Conservation (phyloP, 1,140 invertebrate genomes). For the Anagrus nilaparvatae region DNA sequence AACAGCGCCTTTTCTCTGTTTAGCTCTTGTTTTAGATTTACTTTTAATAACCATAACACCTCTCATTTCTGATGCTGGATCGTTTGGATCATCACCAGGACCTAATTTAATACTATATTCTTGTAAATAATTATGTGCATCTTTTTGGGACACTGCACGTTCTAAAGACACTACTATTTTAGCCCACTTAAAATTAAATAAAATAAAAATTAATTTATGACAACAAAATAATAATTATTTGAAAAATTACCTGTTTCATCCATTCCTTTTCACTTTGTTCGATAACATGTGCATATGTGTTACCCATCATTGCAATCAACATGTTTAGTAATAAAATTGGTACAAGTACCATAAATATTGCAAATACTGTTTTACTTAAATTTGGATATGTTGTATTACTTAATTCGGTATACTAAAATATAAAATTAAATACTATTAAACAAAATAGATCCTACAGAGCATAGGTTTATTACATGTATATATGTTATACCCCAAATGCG, state of each 20-base stretch:
- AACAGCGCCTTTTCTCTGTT: conserved; percentile 92
- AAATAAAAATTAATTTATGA: conserved; percentile 13
- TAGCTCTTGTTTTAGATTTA: conserved; percentile 90
- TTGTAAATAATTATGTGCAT: conserved; percentile 82
- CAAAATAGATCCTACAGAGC: too few species aligned
- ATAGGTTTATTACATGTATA: too few species aligned
- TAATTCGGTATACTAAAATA: conserved; percentile 80
- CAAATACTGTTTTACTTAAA: conserved; percentile 88
- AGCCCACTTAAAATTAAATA: conserved; percentile 79
- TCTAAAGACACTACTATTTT: conserved; percentile 96
- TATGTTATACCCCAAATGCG: too few species aligned
- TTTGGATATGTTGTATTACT: conserved; percentile 80
- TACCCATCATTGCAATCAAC: conserved; percentile 99
- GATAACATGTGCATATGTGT: conserved; percentile 95
- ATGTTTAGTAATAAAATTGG: conserved; percentile 94
- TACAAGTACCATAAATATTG: conserved; percentile 94
- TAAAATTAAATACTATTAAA: too few species aligned
- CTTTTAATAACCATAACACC: conserved; percentile 98
- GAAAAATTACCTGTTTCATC: conserved; percentile 77
- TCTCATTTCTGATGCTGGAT: conserved; percentile 62
- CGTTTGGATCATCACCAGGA: conserved; percentile 64
- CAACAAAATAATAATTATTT: conserved; percentile 6
- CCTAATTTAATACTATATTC: conserved; percentile 91
- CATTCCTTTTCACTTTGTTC: conserved; percentile 97
- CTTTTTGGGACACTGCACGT: conserved; percentile 77